Evolutionary conservation across 2,797 vertebrate species (phyloP).

Genomic region (Alcedo quadribrachys): DNA sequence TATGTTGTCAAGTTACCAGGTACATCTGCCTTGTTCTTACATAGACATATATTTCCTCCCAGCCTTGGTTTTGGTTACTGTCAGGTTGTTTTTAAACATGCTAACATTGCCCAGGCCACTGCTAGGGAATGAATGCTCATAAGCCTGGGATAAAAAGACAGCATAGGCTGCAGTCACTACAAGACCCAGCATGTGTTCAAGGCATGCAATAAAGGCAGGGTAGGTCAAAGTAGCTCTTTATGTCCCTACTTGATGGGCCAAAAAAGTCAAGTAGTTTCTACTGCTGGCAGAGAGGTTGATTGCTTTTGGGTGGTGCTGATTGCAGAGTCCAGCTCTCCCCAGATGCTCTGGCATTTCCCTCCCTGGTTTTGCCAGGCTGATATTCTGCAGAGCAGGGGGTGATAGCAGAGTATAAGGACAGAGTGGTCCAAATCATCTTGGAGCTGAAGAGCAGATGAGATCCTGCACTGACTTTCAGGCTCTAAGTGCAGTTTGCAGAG

Average conservation of each 20-base stretch:
- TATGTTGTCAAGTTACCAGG: conserved; percentile 60
- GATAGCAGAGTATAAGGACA: neutral
- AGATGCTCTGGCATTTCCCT: neutral
- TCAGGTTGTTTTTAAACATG: neutral
- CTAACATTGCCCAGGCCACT: neutral
- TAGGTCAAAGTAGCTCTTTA: neutral
- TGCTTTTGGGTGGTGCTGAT: neutral
- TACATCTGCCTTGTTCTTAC: conserved; percentile 18
- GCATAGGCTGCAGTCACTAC: neutral
- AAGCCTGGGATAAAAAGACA: neutral
- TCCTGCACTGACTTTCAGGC: neutral
- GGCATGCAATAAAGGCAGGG: neutral
- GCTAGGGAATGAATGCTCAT: neutral
- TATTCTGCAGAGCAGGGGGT: neutral
- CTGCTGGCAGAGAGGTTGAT: neutral
- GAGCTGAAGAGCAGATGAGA: neutral
- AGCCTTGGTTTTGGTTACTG: neutral
- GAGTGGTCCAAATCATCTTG: neutral
- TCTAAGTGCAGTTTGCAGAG: neutral
- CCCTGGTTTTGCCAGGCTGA: neutral
- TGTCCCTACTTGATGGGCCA: neutral
- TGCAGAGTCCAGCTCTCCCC: neutral
- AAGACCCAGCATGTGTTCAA: fast-evolving
- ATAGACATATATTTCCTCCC: neutral
- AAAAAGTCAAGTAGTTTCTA: neutral